Percentiles rank a stretch among this genome's conserved stretches.
Conservation (phyloP, 2,797 vertebrate species). For the Ispidina lecontei region DNA sequence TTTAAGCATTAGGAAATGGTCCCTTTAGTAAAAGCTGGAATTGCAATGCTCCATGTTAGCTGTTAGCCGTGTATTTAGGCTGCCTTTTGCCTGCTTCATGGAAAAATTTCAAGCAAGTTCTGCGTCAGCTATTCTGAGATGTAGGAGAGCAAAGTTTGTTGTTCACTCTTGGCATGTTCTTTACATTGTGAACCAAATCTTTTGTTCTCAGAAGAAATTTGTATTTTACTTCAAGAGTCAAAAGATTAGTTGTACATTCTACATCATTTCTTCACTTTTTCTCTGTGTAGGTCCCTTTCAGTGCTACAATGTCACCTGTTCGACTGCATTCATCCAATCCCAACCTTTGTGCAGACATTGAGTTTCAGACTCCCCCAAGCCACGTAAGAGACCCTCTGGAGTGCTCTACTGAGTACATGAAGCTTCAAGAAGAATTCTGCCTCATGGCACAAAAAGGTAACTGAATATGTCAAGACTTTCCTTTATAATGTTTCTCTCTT, state of each 20-base stretch:
- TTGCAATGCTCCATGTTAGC: neutral
- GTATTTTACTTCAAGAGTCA: neutral
- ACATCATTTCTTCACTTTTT: neutral
- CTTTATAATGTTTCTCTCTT: neutral
- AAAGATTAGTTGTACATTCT: neutral
- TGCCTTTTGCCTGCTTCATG: neutral
- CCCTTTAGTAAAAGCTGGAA: neutral
- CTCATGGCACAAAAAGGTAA: slow-evolving; percentile 97
- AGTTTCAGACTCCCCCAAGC: slow-evolving; percentile 88
- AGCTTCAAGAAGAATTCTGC: slow-evolving; percentile 98
- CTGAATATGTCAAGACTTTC: neutral
- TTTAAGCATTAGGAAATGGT: neutral
- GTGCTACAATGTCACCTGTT: slow-evolving; percentile 91
- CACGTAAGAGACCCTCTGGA: slow-evolving; percentile 88
- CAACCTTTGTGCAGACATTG: slow-evolving; percentile 95
- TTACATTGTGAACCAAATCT: neutral
- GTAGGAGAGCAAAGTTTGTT: neutral
- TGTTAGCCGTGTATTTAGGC: neutral
- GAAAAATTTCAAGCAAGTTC: neutral
- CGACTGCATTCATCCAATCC: slow-evolving; percentile 98
- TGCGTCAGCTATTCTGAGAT: neutral
- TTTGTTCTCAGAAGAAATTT: neutral
- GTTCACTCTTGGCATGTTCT: neutral
- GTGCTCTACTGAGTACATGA: slow-evolving; percentile 91
- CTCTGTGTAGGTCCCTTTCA: slow-evolving; percentile 88